Conservation (phyloP, 92 coral and sea anemone species). For the Nematostella vectensis region DNA sequence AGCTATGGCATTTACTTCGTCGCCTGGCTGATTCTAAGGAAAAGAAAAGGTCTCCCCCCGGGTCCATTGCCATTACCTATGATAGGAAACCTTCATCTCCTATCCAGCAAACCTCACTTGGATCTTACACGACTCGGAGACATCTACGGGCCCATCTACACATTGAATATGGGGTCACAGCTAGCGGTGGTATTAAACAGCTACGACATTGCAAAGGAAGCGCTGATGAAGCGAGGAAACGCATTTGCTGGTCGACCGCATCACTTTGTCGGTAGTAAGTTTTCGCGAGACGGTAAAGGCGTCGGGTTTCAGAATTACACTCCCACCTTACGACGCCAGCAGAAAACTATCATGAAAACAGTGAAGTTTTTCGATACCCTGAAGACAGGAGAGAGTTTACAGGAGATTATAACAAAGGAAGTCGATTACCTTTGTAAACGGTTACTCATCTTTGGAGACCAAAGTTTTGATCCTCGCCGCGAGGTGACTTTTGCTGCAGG, state of each 20-base stretch:
- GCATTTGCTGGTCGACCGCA: constrained; percentile 72
- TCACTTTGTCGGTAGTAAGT: constrained; percentile 50
- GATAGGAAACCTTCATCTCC: constrained; percentile 64
- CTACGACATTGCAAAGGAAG: constrained; percentile 67
- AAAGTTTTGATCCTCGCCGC: constrained; percentile 43
- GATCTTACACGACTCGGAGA: constrained; percentile 40
- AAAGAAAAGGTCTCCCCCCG: constrained; percentile 83
- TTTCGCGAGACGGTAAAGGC: constrained; percentile 45
- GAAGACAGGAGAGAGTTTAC: constrained; percentile 16
- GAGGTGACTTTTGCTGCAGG: constrained; percentile 48
- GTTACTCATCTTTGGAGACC: constrained; percentile 19
- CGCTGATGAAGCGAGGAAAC: constrained; percentile 43
- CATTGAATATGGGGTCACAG: constrained; percentile 54
- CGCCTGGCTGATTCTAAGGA: constrained; percentile 14
- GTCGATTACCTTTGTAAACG: constrained; percentile 36
- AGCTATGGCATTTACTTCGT: too few species aligned
- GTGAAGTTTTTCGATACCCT: constrained; percentile 28
- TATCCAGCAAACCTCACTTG: constrained; percentile 47
- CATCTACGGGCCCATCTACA: constrained; percentile 56
- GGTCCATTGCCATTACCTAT: constrained; percentile 83
- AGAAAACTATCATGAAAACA: constrained; percentile 40
- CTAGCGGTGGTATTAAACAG: constrained; percentile 61
- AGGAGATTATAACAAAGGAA: constrained; percentile 46
- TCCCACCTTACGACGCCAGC: constrained; percentile 46
- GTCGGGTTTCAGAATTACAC: constrained; percentile 54